A percentile compares a stretch with the other conserved stretches of the same genome.
phyloP scores from a whole-genome alignment of 2,797 vertebrate genomes.

The Sphenopsis melanotis region DNA sequence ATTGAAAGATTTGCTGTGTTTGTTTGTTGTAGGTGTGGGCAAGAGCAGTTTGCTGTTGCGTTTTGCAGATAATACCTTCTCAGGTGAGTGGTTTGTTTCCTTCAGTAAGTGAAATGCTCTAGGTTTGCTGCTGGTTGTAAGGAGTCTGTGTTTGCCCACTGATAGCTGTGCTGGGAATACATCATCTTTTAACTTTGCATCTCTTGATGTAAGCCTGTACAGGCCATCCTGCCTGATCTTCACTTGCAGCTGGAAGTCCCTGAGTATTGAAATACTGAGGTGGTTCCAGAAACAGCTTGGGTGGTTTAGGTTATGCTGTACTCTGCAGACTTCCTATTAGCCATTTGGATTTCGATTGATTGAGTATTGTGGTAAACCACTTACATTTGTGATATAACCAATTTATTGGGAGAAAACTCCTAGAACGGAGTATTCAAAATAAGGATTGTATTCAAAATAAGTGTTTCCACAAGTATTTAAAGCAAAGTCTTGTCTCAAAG shows the following conservation, averaged over 20 bases:
- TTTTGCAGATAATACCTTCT: conserved; percentile 99
- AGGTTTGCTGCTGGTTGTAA: background rate
- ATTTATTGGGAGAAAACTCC: background rate
- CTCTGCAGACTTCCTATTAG: background rate
- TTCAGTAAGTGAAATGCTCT: background rate
- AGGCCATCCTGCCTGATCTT: background rate
- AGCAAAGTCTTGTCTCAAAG: background rate
- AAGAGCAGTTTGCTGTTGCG: conserved; percentile 98
- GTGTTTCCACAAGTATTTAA: background rate
- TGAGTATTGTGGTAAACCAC: conserved; percentile 2
- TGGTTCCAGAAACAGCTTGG: background rate
- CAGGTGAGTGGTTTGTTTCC: conserved; percentile 81
- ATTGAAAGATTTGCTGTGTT: conserved; percentile 19
- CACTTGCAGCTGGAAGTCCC: background rate
- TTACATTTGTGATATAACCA: background rate
- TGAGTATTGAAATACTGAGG: background rate
- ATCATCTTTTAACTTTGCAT: background rate
- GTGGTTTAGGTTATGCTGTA: background rate
- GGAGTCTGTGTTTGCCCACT: background rate
- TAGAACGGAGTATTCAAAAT: background rate
- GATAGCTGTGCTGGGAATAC: background rate
- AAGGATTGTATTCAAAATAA: background rate
- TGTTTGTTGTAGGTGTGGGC: conserved; percentile 87
- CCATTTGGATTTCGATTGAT: background rate
- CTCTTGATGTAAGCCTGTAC: background rate